Evolutionary conservation across 2,888 invertebrate genomes (phyloP), one percentile per base, ranked within the genome.

Genomic region (Acanthosepion lycidas): DNA sequence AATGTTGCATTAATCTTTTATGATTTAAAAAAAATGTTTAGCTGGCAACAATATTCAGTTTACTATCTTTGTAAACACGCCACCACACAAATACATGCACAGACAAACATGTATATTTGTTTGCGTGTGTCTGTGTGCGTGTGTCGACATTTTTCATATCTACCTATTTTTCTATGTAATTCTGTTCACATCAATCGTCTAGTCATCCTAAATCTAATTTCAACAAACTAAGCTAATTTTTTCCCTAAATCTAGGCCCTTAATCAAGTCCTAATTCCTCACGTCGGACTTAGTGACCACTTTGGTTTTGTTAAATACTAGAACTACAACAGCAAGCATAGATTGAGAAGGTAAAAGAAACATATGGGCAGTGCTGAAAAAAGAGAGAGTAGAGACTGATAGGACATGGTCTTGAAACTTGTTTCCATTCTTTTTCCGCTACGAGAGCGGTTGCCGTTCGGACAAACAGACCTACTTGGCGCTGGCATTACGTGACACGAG

Each of bases 241-340:
- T n/a, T 15, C 78, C 9, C 4, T n/a, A n/a, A n/a, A 28, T 6
- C n/a, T 1, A n/a, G 78, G 28, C 18, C 18, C 78, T 78, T 78
- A 28, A 78, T 78, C n/a, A 78, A 78, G 28, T n/a, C n/a, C 78
- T 78, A 78, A 78, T 78, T 78, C 78, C 78, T 28, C 78, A 78
- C 78, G 78, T 78, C 78, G 78, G 78, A n/a, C 78, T 78, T n/a
- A n/a, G 28, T 78, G 78, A n/a, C 78, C 78, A n/a, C n/a, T 78
- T n/a, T 78, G n/a, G 78, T 78, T 78, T 78, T 8, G n/a, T n/a
- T 78, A n/a, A n/a, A 78, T 3, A 78, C 78, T 8, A n/a, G 78
- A 9, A 78, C 28, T 28, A 78, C 8, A 78, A 78, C 15, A 6
- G 8, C n/a, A 12, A 8, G 78, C 78, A 64, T 28, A 6, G 28